Percentiles rank a stretch among this genome's conserved stretches.
Evolutionary conservation across 2,888 invertebrate genomes (phyloP).

Genomic region (Heteromurus nitidus): DNA sequence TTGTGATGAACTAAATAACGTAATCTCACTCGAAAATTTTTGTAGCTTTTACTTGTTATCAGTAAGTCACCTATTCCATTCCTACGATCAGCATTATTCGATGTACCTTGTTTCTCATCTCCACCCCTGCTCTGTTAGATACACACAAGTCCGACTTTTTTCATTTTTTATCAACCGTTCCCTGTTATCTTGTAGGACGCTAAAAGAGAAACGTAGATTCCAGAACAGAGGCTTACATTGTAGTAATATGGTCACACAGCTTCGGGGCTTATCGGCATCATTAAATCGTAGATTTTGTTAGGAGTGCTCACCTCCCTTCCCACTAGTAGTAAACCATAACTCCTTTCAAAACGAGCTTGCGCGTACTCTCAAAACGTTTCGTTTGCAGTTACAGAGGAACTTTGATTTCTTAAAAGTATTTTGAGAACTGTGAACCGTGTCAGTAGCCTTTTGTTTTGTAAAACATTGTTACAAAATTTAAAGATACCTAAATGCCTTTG

Average conservation of each 20-base stretch:
- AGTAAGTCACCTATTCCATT: constrained; percentile 5
- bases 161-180: neutral
- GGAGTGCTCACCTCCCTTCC: neutral
- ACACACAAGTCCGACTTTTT: constrained; percentile 10
- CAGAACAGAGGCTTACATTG: constrained; percentile 22
- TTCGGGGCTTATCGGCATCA: neutral
- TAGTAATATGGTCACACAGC: neutral
- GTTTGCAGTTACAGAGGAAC: neutral
- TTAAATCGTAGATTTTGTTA: constrained; percentile 11
- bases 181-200: constrained; percentile 28
- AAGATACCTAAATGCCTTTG: neutral
- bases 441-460: neutral
- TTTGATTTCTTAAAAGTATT: too few relatives aligned
- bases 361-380: neutral
- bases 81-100: constrained; percentile 10
- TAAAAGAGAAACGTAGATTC: constrained; percentile 49
- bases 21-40: constrained; percentile 24
- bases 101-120: constrained; percentile 7
- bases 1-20: constrained; percentile 36
- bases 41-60: constrained; percentile 8
- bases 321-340: constrained; percentile 4
- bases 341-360: neutral
- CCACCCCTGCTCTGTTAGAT: constrained; percentile 21
- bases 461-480: neutral
- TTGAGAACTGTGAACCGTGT: too few relatives aligned